phyloP scores from a whole-genome alignment of 2,888 invertebrate genomes.

The Meiosimyza platycephala region DNA sequence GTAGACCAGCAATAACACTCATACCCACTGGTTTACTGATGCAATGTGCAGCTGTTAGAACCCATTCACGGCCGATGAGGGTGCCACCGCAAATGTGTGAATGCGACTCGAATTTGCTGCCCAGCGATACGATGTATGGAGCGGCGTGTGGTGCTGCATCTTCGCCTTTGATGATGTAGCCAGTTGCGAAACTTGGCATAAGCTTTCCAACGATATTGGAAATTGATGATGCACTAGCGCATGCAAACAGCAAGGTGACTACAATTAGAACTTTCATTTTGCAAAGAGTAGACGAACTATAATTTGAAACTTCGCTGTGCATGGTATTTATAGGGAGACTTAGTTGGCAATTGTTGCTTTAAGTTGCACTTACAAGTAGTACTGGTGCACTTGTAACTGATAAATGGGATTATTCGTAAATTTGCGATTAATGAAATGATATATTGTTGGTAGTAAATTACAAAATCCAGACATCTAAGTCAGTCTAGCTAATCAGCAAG shows the following conservation, averaged over 20 bases:
- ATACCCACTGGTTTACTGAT: constrained; percentile 55
- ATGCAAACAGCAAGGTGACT: neutral
- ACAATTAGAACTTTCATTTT: constrained; percentile 24
- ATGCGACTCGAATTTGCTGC: constrained; percentile 45
- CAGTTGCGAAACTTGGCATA: constrained; percentile 50
- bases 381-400: no score
- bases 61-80: constrained; percentile 60
- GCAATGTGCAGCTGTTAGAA: constrained; percentile 66
- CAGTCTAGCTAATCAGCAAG: no score
- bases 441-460: no score
- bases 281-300: neutral
- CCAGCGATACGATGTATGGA: constrained; percentile 67
- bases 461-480: no score
- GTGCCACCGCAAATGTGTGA: constrained; percentile 68
- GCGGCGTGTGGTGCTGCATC: constrained; percentile 63
- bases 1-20: constrained; percentile 65
- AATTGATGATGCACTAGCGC: constrained; percentile 5
- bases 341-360: no score
- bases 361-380: no score
- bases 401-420: no score
- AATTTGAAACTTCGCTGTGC: no score
- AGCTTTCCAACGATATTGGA: constrained; percentile 11
- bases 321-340: no score
- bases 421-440: no score
- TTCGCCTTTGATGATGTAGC: constrained; percentile 60